phyloP scores from a whole-genome alignment of 2,888 invertebrate species.

The Lasius fuliginosus region DNA sequence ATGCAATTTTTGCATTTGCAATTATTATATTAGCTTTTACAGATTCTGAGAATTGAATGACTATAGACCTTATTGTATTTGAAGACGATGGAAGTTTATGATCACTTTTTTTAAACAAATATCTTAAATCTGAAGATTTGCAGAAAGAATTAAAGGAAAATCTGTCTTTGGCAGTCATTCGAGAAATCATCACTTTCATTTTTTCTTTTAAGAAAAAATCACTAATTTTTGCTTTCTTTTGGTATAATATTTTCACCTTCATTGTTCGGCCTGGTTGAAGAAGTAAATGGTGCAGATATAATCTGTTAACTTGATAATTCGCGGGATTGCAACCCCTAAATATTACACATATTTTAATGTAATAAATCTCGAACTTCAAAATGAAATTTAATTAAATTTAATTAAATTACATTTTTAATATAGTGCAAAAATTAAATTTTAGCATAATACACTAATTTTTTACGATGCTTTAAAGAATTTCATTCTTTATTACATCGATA shows the following conservation, averaged over 20 bases:
- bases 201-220: conserved; percentile 63
- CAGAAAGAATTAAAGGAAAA: conserved; percentile 52
- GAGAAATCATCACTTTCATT: conserved; percentile 66
- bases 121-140: conserved; percentile 61
- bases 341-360: too few species aligned
- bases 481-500: too few species aligned
- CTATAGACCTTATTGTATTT: conserved; percentile 63
- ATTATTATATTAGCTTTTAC: conserved; percentile 63
- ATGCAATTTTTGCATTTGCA: conserved; percentile 50
- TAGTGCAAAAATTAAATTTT: too few species aligned
- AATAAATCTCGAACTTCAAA: too few species aligned
- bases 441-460: too few species aligned
- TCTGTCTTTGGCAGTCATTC: conserved; percentile 64
- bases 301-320: conserved; percentile 27
- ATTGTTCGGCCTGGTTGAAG: neutral
- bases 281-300: conserved; percentile 13
- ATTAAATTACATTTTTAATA: too few species aligned
- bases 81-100: conserved; percentile 51
- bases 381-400: too few species aligned
- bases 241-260: neutral
- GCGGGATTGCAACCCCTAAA: too few species aligned
- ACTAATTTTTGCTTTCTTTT: conserved; percentile 56
- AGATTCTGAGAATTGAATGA: conserved; percentile 60
- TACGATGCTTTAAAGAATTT: too few species aligned
- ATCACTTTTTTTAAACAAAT: conserved; percentile 65